A percentile compares a stretch with the other conserved stretches of the same genome.
Evolutionary conservation across 2,797 vertebrate genomes (phyloP).

Genomic region (Scarus forsteni): DNA sequence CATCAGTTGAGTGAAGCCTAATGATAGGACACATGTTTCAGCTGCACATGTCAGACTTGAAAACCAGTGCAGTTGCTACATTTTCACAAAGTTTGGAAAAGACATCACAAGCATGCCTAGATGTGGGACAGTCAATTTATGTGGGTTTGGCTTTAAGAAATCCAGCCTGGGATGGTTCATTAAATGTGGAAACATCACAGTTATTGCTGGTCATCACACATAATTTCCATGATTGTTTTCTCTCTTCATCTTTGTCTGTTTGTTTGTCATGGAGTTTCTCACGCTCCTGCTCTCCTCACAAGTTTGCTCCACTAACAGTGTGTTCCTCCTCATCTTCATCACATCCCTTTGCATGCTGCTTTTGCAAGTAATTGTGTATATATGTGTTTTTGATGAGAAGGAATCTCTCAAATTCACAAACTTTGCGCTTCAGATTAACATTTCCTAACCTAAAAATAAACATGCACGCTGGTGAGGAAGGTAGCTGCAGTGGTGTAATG

Average conservation of each 20-base stretch:
- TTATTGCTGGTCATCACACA: background rate
- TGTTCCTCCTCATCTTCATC: background rate
- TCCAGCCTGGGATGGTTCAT: background rate
- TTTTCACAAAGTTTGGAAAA: conserved; percentile 15
- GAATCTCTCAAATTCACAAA: background rate
- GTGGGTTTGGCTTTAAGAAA: conserved; percentile 27
- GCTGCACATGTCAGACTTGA: conserved; percentile 9
- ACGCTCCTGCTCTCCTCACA: background rate
- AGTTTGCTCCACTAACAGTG: background rate
- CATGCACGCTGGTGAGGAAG: background rate
- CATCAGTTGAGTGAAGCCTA: conserved; percentile 3
- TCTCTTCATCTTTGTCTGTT: conserved; percentile 8
- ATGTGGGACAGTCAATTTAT: conserved; percentile 4
- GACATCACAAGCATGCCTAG: background rate
- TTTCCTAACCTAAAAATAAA: background rate
- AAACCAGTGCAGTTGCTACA: conserved; percentile 9
- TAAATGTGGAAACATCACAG: conserved; percentile 4
- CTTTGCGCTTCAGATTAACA: background rate
- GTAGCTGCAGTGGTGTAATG: background rate
- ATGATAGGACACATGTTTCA: conserved; percentile 10
- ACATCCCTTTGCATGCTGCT: background rate
- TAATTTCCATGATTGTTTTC: background rate
- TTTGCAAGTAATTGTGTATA: background rate
- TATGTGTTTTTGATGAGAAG: background rate
- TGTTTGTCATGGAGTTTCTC: background rate